These are phyloP conservation scores for Galago senegalensis DNA, from an alignment of 2,797 vertebrate genomes.

Conservation along the genomic window DNA sequence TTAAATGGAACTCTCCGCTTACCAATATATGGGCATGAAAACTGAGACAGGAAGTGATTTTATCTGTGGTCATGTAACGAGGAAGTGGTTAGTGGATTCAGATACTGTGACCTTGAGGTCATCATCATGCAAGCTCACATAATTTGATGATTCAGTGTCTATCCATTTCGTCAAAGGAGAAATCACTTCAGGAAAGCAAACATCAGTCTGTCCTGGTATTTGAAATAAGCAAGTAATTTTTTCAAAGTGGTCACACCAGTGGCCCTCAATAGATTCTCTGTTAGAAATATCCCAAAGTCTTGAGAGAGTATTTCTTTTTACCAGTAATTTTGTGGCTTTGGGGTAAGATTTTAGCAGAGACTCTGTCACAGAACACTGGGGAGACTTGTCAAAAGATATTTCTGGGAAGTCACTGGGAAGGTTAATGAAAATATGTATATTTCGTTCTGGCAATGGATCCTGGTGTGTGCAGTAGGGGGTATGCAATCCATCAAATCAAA, in stretches of 20 bases:
- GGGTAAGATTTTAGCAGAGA: slow-evolving; percentile 59
- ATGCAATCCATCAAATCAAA: slow-evolving; percentile 78
- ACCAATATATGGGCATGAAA: slow-evolving; percentile 50
- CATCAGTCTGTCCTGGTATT: neutral
- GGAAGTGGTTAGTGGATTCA: slow-evolving; percentile 47
- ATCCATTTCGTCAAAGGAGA: slow-evolving; percentile 10
- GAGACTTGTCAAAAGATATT: slow-evolving; percentile 63
- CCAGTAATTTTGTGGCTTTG: slow-evolving; percentile 51
- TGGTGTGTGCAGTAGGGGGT: slow-evolving; percentile 5
- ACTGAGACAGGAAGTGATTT: slow-evolving; percentile 55
- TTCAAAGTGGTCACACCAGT: neutral
- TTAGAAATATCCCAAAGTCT: neutral
- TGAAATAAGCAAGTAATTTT: neutral
- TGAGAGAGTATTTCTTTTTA: slow-evolving; percentile 51
- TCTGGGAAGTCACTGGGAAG: slow-evolving; percentile 59
- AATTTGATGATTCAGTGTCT: neutral
- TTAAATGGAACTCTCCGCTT: slow-evolving; percentile 29
- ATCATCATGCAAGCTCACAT: neutral
- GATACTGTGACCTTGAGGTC: slow-evolving; percentile 23
- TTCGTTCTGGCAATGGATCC: slow-evolving; percentile 66
- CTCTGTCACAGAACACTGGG: neutral
- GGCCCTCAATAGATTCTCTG: neutral
- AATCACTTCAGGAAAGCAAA: neutral
- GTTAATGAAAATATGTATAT: slow-evolving; percentile 68
- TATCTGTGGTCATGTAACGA: slow-evolving; percentile 42